phyloP scores from a whole-genome alignment of 2,888 invertebrate genomes.

The Cephus nigrinus region DNA sequence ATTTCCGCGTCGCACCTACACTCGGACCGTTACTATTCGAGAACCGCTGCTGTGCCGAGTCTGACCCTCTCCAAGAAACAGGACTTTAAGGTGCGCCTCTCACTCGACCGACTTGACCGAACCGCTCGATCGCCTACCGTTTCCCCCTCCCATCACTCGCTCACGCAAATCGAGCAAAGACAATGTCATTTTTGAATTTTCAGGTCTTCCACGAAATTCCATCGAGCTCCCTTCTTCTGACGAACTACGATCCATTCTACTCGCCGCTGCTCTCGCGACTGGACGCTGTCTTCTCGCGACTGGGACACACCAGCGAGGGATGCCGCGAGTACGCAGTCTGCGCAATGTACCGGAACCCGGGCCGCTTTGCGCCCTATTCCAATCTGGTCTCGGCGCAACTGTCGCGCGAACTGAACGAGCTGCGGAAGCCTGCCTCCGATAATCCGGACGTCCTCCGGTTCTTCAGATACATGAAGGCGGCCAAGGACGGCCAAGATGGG shows the following conservation, averaged over 20 bases:
- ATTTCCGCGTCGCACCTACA: slow-evolving; percentile 73
- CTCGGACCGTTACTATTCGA: slow-evolving; percentile 74
- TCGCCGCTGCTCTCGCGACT: slow-evolving; percentile 86
- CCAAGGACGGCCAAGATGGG: slow-evolving; percentile 87
- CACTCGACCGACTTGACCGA: neutral
- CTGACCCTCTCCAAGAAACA: slow-evolving; percentile 66
- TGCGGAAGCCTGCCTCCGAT: slow-evolving; percentile 85
- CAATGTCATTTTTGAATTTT: neutral
- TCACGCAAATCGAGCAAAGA: neutral
- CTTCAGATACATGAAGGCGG: slow-evolving; percentile 92
- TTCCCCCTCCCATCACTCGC: neutral
- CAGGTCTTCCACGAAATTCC: slow-evolving; percentile 88
- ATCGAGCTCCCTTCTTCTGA: slow-evolving; percentile 81
- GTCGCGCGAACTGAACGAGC: slow-evolving; percentile 88
- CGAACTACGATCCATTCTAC: slow-evolving; percentile 91
- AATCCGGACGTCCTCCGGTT: slow-evolving; percentile 89
- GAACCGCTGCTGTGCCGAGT: slow-evolving; percentile 67
- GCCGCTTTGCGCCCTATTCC: slow-evolving; percentile 89
- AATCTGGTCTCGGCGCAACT: slow-evolving; percentile 89
- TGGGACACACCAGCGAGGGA: slow-evolving; percentile 74
- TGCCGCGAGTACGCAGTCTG: slow-evolving; percentile 88
- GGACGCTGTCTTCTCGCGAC: slow-evolving; percentile 82
- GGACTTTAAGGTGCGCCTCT: slow-evolving; percentile 75
- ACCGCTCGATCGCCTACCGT: neutral
- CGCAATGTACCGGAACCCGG: slow-evolving; percentile 88